phyloP scores from a whole-genome alignment of 1,140 invertebrate genomes.

The Phenacoccus solenopsis region DNA sequence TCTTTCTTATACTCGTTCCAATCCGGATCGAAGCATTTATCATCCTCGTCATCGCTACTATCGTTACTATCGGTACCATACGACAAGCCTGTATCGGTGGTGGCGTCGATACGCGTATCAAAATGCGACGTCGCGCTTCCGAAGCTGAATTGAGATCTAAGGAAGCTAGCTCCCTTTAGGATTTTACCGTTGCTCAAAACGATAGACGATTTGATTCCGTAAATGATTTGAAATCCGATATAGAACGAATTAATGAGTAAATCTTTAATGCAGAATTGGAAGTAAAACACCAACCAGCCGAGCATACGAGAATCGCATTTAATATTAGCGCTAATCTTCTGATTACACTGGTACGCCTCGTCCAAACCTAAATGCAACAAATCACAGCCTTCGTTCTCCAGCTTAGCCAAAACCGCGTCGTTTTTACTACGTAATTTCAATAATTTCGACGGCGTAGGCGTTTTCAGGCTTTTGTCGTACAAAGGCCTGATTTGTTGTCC shows the following conservation, averaged over 20 bases:
- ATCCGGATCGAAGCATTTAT: slow-evolving; percentile 28
- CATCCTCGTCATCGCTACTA: slow-evolving; percentile 23
- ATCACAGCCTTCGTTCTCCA: background rate
- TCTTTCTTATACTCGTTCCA: slow-evolving; percentile 44
- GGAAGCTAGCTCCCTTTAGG: background rate
- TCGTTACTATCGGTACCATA: background rate
- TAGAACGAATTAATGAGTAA: slow-evolving; percentile 9
- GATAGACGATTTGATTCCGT: slow-evolving; percentile 7
- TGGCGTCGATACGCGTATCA: background rate
- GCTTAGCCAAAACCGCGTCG: background rate
- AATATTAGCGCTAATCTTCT: background rate
- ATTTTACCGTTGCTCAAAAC: slow-evolving; percentile 7
- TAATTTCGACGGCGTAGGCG: background rate
- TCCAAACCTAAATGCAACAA: slow-evolving; percentile 6
- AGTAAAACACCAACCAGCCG: slow-evolving; percentile 4
- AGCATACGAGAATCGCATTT: background rate
- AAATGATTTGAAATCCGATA: slow-evolving; percentile 7
- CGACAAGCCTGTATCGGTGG: background rate
- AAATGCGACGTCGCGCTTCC: background rate
- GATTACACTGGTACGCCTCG: background rate
- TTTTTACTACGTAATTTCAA: background rate
- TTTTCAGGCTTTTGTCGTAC: background rate
- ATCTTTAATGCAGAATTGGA: slow-evolving; percentile 8
- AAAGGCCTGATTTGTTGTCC: background rate
- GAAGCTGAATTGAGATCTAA: background rate